phyloP scores from a whole-genome alignment of 2,113 vertebrate species.

The Cathartes aura region DNA sequence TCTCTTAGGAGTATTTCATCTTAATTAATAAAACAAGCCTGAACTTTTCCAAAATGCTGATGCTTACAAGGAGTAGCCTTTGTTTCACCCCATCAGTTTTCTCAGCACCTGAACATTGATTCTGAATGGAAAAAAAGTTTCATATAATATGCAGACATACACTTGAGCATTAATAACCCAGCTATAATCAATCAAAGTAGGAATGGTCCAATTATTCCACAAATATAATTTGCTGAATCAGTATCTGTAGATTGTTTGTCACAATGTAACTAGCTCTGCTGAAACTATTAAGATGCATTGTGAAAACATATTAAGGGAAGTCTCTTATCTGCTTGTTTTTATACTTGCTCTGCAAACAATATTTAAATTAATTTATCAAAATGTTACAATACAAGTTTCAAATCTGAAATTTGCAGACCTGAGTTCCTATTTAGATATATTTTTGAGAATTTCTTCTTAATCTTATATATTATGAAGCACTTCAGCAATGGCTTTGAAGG shows the following conservation, averaged over 20 bases:
- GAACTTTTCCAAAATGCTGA: not conserved
- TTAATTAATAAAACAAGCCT: slow-evolving; percentile 45
- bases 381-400: not conserved
- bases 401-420: not conserved
- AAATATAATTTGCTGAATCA: not conserved
- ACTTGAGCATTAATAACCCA: not conserved
- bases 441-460: not conserved
- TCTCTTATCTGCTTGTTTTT: not conserved
- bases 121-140: not conserved
- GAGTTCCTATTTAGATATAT: not conserved
- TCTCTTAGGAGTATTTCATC: not conserved
- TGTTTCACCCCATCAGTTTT: slow-evolving; percentile 25
- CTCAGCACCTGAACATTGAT: not conserved
- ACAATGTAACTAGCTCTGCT: not conserved
- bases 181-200: not conserved
- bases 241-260: not conserved
- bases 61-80: not conserved
- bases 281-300: not conserved
- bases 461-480: not conserved
- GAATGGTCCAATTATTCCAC: not conserved
- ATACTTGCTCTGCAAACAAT: not conserved
- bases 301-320: not conserved
- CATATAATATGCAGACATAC: not conserved
- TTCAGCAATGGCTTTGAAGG: not conserved
- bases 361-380: not conserved